Conservation (phyloP, 2,797 vertebrate genomes). For the Graptemys geographica region DNA sequence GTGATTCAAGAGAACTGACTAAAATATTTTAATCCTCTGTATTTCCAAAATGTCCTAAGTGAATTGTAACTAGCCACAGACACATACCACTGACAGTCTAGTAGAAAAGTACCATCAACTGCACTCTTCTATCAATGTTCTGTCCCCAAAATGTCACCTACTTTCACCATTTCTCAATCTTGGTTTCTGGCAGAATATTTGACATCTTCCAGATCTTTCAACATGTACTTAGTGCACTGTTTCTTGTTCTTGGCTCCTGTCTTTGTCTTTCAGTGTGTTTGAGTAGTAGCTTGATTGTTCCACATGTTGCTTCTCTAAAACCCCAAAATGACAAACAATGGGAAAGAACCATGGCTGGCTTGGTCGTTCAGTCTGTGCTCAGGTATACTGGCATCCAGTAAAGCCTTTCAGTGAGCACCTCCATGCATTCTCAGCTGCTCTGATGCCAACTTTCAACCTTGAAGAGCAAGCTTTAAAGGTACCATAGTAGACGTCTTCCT, state of each 20-base stretch:
- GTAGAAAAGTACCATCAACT: neutral
- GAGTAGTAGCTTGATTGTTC: neutral
- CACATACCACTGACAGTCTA: neutral
- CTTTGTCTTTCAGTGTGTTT: neutral
- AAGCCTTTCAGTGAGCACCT: neutral
- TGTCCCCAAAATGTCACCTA: neutral
- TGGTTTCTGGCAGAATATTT: neutral
- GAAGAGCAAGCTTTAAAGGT: neutral
- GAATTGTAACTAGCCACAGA: neutral
- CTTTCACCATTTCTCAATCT: neutral
- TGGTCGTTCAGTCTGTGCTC: neutral
- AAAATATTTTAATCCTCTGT: neutral
- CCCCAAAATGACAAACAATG: neutral
- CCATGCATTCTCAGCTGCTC: accelerated
- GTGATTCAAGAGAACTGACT: neutral
- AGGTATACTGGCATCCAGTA: neutral
- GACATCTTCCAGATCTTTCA: neutral
- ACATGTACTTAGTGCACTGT: neutral
- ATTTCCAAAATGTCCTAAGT: neutral
- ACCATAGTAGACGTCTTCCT: neutral
- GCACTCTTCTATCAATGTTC: neutral
- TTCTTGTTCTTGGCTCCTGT: neutral
- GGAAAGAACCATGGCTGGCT: neutral
- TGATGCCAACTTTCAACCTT: neutral
- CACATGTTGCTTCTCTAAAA: neutral